Conservation (phyloP, 2,888 invertebrate genomes). For the Zhengitettix transpicula region DNA sequence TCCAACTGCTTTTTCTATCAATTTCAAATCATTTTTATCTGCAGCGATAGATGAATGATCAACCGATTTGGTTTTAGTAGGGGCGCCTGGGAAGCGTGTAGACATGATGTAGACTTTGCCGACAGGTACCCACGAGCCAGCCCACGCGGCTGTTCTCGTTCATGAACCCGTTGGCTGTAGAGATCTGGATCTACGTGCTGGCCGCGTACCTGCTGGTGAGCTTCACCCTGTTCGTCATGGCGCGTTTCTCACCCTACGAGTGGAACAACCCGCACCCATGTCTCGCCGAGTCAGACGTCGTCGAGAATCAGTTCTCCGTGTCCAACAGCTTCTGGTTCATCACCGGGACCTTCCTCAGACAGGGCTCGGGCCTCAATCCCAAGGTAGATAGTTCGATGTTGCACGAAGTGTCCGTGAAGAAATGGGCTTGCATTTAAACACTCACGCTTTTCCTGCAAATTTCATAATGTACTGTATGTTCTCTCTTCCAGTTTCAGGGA, state of each 20-base stretch:
- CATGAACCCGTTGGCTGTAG: constrained; percentile 87
- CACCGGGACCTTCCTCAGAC: constrained; percentile 86
- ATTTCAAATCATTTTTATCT: too few relatives aligned
- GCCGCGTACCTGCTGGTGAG: constrained; percentile 89
- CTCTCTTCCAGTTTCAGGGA: too few relatives aligned
- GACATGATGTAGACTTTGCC: not conserved
- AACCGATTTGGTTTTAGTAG: too few relatives aligned
- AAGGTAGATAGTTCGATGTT: constrained; percentile 41
- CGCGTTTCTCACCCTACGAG: constrained; percentile 91
- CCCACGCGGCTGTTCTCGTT: constrained; percentile 85
- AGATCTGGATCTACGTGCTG: constrained; percentile 91
- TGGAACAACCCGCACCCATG: constrained; percentile 75
- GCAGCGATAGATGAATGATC: too few relatives aligned
- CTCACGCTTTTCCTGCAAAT: too few relatives aligned
- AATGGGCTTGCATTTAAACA: too few relatives aligned
- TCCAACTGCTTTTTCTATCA: too few relatives aligned
- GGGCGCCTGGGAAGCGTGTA: not conserved
- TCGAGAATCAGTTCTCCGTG: constrained; percentile 92
- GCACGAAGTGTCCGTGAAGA: too few relatives aligned
- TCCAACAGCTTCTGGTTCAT: constrained; percentile 96
- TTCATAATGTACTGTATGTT: too few relatives aligned
- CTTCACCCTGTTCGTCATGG: constrained; percentile 88
- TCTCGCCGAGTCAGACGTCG: constrained; percentile 63
- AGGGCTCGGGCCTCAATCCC: constrained; percentile 82
- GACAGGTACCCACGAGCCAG: constrained; percentile 73